Percentiles rank a stretch among this genome's conserved stretches.
phyloP scores from a whole-genome alignment of 2,113 vertebrate species.

The Xenus cinereus region DNA sequence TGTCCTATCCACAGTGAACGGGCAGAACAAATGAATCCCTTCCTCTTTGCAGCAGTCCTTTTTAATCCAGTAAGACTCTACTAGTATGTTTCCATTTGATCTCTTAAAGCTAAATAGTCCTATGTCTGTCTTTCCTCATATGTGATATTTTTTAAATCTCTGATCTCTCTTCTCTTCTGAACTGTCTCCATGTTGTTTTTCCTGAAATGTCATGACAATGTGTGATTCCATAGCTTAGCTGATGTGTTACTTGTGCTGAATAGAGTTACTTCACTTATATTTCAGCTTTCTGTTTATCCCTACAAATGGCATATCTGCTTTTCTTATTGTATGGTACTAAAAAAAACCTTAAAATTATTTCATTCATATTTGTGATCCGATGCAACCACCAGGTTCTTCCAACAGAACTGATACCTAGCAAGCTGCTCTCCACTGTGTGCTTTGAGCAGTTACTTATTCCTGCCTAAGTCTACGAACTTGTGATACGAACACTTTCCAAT shows the following conservation, averaged over 20 bases:
- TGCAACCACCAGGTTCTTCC: not conserved
- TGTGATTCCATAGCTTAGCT: not conserved
- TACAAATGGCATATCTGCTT: not conserved
- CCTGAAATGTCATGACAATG: not conserved
- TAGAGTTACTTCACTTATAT: not conserved
- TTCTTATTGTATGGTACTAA: not conserved
- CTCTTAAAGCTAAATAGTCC: not conserved
- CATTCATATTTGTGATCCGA: not conserved
- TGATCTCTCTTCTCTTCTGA: not conserved
- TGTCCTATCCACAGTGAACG: not conserved
- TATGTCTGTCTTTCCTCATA: not conserved
- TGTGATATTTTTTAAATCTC: not conserved
- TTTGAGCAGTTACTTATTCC: not conserved
- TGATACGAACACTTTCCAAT: not conserved
- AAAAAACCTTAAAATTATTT: not conserved
- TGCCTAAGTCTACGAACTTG: not conserved
- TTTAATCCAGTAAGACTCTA: not conserved
- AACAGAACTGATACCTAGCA: not conserved
- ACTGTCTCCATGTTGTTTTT: not conserved
- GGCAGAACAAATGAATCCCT: not conserved
- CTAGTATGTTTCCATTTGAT: not conserved
- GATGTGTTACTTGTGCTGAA: not conserved
- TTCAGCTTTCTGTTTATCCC: not conserved
- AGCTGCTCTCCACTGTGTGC: not conserved
- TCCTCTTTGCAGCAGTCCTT: not conserved